A percentile compares a stretch with the other conserved stretches of the same genome.
phyloP scores from a whole-genome alignment of 2,888 invertebrate genomes.

The Blastobasis lacticolella region DNA sequence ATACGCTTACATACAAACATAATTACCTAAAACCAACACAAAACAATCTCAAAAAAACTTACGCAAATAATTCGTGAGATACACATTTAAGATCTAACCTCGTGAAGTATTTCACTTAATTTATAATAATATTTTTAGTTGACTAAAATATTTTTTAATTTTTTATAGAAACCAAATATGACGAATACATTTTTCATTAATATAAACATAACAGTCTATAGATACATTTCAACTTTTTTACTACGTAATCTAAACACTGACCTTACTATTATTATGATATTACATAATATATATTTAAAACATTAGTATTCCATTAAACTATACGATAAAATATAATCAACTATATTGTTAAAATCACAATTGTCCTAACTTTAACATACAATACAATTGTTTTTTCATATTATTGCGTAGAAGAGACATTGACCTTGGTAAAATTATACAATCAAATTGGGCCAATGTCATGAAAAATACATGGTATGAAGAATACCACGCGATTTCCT shows the following conservation, averaged over 20 bases:
- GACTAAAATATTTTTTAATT: neutral
- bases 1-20: conserved; percentile 43
- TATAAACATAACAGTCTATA: conserved; percentile 39
- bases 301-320: conserved; percentile 42
- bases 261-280: conserved; percentile 54
- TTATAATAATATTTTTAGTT: neutral
- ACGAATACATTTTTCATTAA: conserved; percentile 11
- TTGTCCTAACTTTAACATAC: conserved; percentile 67
- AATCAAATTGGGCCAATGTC: conserved; percentile 22
- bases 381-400: conserved; percentile 25
- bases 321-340: conserved; percentile 61
- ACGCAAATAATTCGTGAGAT: conserved; percentile 9
- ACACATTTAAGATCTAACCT: conserved; percentile 5
- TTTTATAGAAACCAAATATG: conserved; percentile 1
- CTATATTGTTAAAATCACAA: conserved; percentile 71
- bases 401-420: conserved; percentile 66
- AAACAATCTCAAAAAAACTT: conserved; percentile 10
- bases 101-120: neutral
- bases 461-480: no score
- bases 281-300: conserved; percentile 51
- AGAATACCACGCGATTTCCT: no score
- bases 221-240: conserved; percentile 50
- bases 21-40: conserved; percentile 20
- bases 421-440: conserved; percentile 30
- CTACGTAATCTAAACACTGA: conserved; percentile 58